Evolutionary conservation across 1,140 invertebrate species (phyloP).

Genomic region (Aphelenchoides fujianensis): DNA sequence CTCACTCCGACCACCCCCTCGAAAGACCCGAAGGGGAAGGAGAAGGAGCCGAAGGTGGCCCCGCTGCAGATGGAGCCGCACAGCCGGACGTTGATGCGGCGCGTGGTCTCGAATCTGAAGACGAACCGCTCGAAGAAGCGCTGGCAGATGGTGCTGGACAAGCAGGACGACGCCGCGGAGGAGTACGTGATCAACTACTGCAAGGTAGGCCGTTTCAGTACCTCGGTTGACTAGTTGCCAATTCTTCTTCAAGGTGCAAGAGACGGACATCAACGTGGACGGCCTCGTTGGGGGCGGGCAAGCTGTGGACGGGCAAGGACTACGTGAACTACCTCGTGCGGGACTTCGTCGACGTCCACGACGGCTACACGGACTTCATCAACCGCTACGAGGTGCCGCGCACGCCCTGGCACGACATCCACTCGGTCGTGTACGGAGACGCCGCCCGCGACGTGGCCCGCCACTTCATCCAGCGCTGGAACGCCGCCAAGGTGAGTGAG

Average conservation of each 20-base stretch:
- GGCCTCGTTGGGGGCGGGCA: constrained; percentile 66
- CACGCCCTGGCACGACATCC: constrained; percentile 93
- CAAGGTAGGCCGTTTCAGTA: no score
- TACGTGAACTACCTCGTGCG: constrained; percentile 98
- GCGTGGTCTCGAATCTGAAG: constrained; percentile 55
- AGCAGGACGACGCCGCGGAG: constrained; percentile 49
- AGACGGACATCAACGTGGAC: constrained; percentile 47
- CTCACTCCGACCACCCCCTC: constrained; percentile 6
- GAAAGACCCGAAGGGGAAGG: no score
- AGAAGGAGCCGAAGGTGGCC: not conserved
- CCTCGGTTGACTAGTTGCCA: no score
- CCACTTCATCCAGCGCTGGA: constrained; percentile 97
- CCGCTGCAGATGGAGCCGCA: constrained; percentile 42
- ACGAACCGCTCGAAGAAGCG: constrained; percentile 46
- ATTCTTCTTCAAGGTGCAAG: constrained; percentile 43
- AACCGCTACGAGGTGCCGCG: constrained; percentile 80
- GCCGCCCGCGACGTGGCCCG: constrained; percentile 84
- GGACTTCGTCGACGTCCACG: constrained; percentile 85
- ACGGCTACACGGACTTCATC: constrained; percentile 83
- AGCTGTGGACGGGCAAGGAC: constrained; percentile 93
- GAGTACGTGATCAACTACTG: constrained; percentile 59
- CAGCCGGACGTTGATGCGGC: constrained; percentile 38
- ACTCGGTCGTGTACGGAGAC: constrained; percentile 77
- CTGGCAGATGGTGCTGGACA: constrained; percentile 58
- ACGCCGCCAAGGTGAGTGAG: constrained; percentile 79